A percentile compares a stretch with the other conserved stretches of the same genome.
Conservation (phyloP, 2,888 invertebrate species). For the Aphidius colemani region DNA sequence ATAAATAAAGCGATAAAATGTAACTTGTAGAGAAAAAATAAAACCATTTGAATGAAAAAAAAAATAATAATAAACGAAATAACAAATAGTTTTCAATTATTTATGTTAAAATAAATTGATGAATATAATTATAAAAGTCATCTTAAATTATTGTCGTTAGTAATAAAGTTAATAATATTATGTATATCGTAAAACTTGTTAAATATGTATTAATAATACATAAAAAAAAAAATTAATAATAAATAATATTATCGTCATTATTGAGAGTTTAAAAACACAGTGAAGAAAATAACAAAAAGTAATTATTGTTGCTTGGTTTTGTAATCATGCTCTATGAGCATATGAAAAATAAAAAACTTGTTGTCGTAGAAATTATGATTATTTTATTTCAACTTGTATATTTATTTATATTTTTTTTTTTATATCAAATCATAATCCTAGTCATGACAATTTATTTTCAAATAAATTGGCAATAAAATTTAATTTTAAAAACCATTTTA, state of each 20-base stretch:
- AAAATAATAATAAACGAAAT: conserved; percentile 27
- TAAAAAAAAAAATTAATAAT: conserved; percentile 28
- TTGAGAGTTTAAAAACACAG: neutral
- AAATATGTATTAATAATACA: conserved; percentile 52
- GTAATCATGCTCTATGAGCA: conserved; percentile 60
- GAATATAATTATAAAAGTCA: conserved; percentile 19
- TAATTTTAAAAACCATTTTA: no score
- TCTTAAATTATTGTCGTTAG: conserved; percentile 45
- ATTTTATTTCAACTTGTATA: conserved; percentile 15
- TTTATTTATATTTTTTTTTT: conserved; percentile 17
- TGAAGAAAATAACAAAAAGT: conserved; percentile 39
- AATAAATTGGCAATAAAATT: no score
- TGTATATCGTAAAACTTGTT: conserved; percentile 52
- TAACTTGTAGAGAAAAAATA: neutral
- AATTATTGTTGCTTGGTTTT: conserved; percentile 62
- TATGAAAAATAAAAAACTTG: conserved; percentile 56
- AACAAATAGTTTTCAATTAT: neutral
- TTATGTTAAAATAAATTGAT: conserved; percentile 23
- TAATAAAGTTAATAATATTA: conserved; percentile 39
- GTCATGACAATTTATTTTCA: no score
- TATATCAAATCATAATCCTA: no score
- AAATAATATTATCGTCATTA: neutral
- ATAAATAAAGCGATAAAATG: neutral
- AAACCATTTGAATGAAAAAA: neutral
- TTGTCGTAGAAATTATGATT: conserved; percentile 50